phyloP scores from a whole-genome alignment of 1,140 invertebrate genomes.

The Ostrea denselamellosa region DNA sequence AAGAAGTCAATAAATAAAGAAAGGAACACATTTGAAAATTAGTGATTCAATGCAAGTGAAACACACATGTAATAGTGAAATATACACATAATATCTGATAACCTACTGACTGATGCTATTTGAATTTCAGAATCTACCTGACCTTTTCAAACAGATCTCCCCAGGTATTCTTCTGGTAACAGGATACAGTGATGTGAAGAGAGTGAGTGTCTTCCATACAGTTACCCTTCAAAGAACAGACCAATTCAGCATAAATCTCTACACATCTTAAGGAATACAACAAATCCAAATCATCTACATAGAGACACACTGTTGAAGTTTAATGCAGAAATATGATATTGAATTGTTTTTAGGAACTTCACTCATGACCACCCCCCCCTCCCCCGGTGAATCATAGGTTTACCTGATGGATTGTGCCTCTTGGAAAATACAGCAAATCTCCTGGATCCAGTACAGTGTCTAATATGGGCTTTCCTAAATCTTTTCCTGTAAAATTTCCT shows the following conservation, averaged over 20 bases:
- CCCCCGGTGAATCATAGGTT: background rate
- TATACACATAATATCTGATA: too few relatives aligned
- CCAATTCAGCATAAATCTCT: background rate
- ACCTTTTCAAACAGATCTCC: conserved; percentile 91
- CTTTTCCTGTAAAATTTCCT: conserved; percentile 83
- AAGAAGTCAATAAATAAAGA: too few relatives aligned
- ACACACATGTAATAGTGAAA: too few relatives aligned
- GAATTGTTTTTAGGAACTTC: background rate
- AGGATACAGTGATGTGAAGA: conserved; percentile 94
- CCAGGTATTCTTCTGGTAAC: conserved; percentile 94
- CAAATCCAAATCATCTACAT: too few relatives aligned
- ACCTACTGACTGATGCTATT: too few relatives aligned
- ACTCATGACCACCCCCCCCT: background rate
- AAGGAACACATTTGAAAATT: too few relatives aligned
- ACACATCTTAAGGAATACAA: too few relatives aligned
- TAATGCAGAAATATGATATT: background rate
- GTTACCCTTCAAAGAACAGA: conserved; percentile 82
- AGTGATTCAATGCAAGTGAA: too few relatives aligned
- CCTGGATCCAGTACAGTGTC: conserved; percentile 91
- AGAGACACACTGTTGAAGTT: background rate
- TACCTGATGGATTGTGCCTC: conserved; percentile 93
- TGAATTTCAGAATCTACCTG: conserved; percentile 25
- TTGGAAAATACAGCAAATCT: conserved; percentile 93
- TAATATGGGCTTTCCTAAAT: conserved; percentile 88
- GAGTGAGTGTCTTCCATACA: conserved; percentile 89